phyloP scores from a whole-genome alignment of 2,797 vertebrate genomes.

The Etheostoma nigrum region DNA sequence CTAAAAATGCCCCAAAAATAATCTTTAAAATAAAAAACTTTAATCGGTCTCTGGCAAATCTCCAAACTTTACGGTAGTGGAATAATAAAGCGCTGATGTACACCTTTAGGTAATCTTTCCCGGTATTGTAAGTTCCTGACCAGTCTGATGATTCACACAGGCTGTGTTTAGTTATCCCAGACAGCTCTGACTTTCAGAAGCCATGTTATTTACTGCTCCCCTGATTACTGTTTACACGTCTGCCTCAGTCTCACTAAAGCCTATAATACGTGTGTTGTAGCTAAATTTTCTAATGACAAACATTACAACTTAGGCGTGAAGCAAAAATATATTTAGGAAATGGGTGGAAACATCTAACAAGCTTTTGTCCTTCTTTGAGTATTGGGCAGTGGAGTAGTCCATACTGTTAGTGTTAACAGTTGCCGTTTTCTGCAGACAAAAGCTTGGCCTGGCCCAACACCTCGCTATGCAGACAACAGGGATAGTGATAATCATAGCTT shows the following conservation, averaged over 20 bases:
- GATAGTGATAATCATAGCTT: conserved; percentile 77
- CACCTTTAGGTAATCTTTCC: conserved; percentile 21
- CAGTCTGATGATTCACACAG: conserved; percentile 59
- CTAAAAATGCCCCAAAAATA: too few relatives aligned
- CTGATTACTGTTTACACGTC: conserved; percentile 50
- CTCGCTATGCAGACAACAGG: conserved; percentile 73
- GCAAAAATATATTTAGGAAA: conserved; percentile 28
- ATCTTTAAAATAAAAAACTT: neutral
- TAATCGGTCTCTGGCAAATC: neutral
- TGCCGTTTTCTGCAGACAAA: conserved; percentile 41
- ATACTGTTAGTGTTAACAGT: neutral
- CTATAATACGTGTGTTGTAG: conserved; percentile 26
- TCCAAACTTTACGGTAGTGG: neutral
- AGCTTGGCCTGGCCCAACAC: conserved; percentile 41
- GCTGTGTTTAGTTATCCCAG: conserved; percentile 56
- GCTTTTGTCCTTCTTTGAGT: neutral
- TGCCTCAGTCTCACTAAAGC: conserved; percentile 16
- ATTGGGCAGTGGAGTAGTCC: neutral
- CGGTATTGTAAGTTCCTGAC: conserved; percentile 16
- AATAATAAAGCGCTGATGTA: neutral
- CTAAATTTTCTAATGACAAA: conserved; percentile 18
- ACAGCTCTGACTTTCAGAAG: conserved; percentile 52
- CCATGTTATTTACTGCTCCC: conserved; percentile 50
- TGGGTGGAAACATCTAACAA: neutral
- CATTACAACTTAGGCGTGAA: neutral